A percentile compares a stretch with the other conserved stretches of the same genome.
phyloP scores from a whole-genome alignment of 1,140 invertebrate genomes.

The Belonocnema kinseyi region DNA sequence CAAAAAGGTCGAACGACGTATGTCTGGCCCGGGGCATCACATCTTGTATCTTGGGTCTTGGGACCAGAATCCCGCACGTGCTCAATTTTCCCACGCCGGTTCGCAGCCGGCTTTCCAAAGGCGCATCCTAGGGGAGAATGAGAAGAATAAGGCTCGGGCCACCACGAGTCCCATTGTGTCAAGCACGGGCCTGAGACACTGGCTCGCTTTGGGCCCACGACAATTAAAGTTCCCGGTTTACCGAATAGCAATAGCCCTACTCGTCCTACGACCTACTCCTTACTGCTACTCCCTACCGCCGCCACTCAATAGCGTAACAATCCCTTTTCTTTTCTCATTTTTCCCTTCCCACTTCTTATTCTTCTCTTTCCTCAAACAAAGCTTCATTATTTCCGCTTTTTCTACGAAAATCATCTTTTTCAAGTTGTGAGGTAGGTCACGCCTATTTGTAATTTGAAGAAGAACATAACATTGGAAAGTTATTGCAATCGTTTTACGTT shows the following conservation, averaged over 20 bases:
- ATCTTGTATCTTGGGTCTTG: slow-evolving; percentile 4
- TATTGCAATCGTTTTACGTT: too few relatives aligned
- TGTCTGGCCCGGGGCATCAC: background rate
- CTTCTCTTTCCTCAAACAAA: too few relatives aligned
- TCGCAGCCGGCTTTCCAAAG: slow-evolving; percentile 28
- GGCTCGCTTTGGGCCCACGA: slow-evolving; percentile 24
- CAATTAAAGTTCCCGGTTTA: slow-evolving; percentile 27
- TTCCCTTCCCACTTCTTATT: background rate
- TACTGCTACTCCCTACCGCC: background rate
- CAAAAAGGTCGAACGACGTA: slow-evolving; percentile 26
- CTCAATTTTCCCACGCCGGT: slow-evolving; percentile 24
- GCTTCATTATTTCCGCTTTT: slow-evolving; percentile 20
- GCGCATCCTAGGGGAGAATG: slow-evolving; percentile 4
- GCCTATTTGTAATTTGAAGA: background rate
- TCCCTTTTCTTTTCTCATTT: background rate
- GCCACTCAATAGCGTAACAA: too few relatives aligned
- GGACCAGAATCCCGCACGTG: slow-evolving; percentile 25
- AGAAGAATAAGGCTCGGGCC: slow-evolving; percentile 10
- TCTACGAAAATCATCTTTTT: slow-evolving; percentile 22
- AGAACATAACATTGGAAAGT: too few relatives aligned
- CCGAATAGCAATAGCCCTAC: background rate
- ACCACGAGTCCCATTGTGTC: slow-evolving; percentile 25
- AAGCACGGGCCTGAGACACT: slow-evolving; percentile 27
- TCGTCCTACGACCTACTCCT: background rate
- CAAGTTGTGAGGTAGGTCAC: background rate